phyloP scores from a whole-genome alignment of 1,140 invertebrate genomes.

The Harpegnathos saltator region DNA sequence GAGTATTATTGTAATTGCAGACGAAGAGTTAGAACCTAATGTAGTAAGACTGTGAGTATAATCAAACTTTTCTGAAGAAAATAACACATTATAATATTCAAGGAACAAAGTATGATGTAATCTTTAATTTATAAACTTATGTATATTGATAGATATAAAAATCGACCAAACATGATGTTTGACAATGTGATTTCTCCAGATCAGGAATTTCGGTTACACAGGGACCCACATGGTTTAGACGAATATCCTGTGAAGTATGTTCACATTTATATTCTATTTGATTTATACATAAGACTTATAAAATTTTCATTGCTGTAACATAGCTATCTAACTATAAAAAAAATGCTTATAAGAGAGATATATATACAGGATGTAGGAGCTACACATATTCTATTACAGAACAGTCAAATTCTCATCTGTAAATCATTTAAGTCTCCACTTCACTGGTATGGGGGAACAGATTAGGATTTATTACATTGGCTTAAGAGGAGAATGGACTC shows the following conservation, averaged over 20 bases:
- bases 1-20: slow-evolving; percentile 95
- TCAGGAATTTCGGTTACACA: slow-evolving; percentile 96
- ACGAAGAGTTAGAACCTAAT: slow-evolving; percentile 93
- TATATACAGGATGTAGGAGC: not conserved
- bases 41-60: slow-evolving; percentile 94
- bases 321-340: not conserved
- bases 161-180: slow-evolving; percentile 96
- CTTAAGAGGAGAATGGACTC: slow-evolving; percentile 96
- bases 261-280: slow-evolving; percentile 31
- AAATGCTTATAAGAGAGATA: slow-evolving; percentile 5
- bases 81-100: slow-evolving; percentile 5
- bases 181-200: slow-evolving; percentile 93
- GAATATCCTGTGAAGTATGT: slow-evolving; percentile 96
- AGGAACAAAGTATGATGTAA: not conserved
- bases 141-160: slow-evolving; percentile 91
- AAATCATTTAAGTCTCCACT: slow-evolving; percentile 94
- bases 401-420: slow-evolving; percentile 96
- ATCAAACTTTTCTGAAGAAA: slow-evolving; percentile 7
- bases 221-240: slow-evolving; percentile 91
- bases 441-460: slow-evolving; percentile 94
- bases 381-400: slow-evolving; percentile 67
- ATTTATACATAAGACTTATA: slow-evolving; percentile 29
- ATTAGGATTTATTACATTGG: slow-evolving; percentile 98
- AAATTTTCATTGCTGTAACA: not conserved
- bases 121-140: slow-evolving; percentile 16